phyloP scores from a whole-genome alignment of 2,888 invertebrate species.

The Hyppa rectilinea region DNA sequence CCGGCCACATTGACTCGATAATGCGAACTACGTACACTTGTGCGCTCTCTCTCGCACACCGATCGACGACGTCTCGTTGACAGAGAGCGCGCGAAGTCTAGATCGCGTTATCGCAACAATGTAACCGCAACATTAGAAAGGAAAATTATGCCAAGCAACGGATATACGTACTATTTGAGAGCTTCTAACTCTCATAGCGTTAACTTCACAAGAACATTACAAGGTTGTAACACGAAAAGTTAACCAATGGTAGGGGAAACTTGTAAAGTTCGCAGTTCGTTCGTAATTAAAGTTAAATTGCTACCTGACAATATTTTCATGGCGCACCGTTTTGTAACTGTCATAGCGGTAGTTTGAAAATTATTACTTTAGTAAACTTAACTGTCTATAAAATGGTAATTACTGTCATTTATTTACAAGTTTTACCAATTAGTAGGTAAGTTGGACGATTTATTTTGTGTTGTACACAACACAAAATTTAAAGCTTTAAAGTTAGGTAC shows the following conservation, averaged over 20 bases:
- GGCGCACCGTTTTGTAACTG: conserved; percentile 33
- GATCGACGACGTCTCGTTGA: no score
- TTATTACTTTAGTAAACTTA: conserved; percentile 39
- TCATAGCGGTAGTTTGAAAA: conserved; percentile 20
- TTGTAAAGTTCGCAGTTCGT: conserved; percentile 16
- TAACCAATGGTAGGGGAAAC: conserved; percentile 28
- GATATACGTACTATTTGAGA: neutral
- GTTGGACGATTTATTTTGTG: conserved; percentile 22
- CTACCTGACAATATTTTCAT: conserved; percentile 48
- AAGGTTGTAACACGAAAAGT: conserved; percentile 6
- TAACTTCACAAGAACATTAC: neutral
- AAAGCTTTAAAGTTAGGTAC: neutral
- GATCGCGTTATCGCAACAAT: no score
- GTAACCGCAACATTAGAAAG: no score
- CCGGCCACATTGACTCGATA: no score
- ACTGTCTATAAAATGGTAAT: conserved; percentile 37
- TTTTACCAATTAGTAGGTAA: conserved; percentile 31
- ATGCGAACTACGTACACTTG: no score
- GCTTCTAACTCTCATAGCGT: neutral
- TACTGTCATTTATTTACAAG: conserved; percentile 26
- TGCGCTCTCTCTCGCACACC: no score
- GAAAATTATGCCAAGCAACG: no score
- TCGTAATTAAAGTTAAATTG: conserved; percentile 50
- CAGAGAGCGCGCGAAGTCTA: no score
- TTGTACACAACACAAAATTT: no score